Percentiles rank a stretch among this genome's conserved stretches.
Evolutionary conservation across 2,113 vertebrate species (phyloP).

Genomic region (Pterocles gutturalis): DNA sequence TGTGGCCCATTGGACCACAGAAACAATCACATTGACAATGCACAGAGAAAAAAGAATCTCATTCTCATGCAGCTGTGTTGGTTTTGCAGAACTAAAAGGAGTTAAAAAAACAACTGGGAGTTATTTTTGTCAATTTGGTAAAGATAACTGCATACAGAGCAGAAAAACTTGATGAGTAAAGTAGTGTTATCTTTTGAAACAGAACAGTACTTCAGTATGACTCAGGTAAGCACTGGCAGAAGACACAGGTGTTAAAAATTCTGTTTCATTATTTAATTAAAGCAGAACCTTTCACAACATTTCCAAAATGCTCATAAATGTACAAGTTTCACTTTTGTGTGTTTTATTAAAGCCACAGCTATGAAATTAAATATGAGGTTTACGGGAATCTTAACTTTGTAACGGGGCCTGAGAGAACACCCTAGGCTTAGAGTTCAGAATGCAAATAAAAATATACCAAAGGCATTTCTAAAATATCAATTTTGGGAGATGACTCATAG

Average conservation of each 20-base stretch:
- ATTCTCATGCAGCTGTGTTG: neutral
- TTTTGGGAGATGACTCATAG: neutral
- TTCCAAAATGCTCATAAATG: neutral
- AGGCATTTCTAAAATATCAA: neutral
- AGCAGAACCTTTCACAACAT: neutral
- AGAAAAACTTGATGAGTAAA: neutral
- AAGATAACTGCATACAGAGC: neutral
- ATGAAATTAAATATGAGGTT: neutral
- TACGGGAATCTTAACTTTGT: neutral
- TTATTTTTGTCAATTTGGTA: conserved; percentile 21
- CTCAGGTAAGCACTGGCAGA: neutral
- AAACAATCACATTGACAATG: neutral
- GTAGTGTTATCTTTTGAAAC: neutral
- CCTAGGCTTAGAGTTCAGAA: neutral
- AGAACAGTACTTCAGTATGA: neutral
- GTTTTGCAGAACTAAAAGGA: conserved; percentile 13
- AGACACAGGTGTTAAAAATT: neutral
- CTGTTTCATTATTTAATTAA: neutral
- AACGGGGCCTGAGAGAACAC: neutral
- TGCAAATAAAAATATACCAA: neutral
- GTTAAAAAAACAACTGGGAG: conserved; percentile 1
- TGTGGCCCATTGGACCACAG: neutral
- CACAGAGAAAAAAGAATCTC: neutral
- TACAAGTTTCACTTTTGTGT: neutral
- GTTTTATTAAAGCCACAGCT: neutral